These are phyloP conservation scores for Drosophila leontia DNA, from an alignment of 1,140 invertebrate species.

Conservation along the genomic window DNA sequence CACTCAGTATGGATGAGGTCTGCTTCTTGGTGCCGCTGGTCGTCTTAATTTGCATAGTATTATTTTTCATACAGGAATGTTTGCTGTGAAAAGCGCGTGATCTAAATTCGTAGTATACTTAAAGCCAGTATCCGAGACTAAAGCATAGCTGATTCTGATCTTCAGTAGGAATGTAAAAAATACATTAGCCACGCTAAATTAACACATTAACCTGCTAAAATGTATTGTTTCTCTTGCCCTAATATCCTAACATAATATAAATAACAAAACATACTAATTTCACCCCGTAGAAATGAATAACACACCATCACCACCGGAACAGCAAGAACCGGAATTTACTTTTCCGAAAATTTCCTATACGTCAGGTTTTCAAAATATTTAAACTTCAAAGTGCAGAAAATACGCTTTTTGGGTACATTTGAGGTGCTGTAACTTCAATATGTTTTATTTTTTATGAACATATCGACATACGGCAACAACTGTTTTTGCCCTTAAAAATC, in stretches of 20 bases:
- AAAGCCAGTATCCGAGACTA: constrained; percentile 21
- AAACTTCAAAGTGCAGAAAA: too few relatives aligned
- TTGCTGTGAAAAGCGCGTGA: constrained; percentile 69
- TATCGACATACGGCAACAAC: too few relatives aligned
- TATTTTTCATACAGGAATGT: constrained; percentile 78
- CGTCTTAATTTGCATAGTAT: constrained; percentile 75
- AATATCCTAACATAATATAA: constrained; percentile 8
- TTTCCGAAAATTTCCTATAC: too few relatives aligned
- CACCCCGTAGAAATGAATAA: constrained; percentile 10
- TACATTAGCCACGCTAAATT: constrained; percentile 40
- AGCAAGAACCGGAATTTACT: too few relatives aligned
- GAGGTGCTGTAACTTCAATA: too few relatives aligned
- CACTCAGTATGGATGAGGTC: constrained; percentile 62
- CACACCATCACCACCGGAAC: too few relatives aligned
- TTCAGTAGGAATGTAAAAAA: constrained; percentile 26
- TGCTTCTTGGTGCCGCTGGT: constrained; percentile 74
- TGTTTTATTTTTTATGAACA: too few relatives aligned
- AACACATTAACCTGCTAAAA: constrained; percentile 12
- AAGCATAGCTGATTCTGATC: constrained; percentile 50
- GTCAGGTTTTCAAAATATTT: too few relatives aligned
- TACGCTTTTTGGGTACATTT: too few relatives aligned
- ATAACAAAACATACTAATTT: constrained; percentile 20
- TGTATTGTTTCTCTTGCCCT: constrained; percentile 18
- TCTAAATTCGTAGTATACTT: constrained; percentile 55
- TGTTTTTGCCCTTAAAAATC: too few relatives aligned